Evolutionary conservation across 2,113 vertebrate species (phyloP).

Genomic region (Empidonax traillii): DNA sequence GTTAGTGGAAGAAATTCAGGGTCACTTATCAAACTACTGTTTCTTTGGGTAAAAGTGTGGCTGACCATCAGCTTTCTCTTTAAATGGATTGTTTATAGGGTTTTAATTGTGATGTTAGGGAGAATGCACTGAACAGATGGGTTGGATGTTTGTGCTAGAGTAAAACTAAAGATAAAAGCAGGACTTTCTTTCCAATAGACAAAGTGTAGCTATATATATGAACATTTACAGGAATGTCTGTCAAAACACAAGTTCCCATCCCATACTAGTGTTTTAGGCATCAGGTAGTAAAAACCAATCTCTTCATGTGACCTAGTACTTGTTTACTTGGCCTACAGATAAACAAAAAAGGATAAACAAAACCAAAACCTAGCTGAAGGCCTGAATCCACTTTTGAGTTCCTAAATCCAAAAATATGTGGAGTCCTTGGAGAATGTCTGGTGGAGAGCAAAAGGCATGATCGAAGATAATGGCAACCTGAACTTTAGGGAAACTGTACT

Average conservation of each 20-base stretch:
- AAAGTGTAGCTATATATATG: background rate
- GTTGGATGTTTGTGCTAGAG: background rate
- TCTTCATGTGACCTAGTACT: background rate
- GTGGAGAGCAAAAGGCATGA: background rate
- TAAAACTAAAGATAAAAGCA: background rate
- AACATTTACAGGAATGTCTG: background rate
- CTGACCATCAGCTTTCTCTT: background rate
- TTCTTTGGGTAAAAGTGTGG: background rate
- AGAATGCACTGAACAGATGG: background rate
- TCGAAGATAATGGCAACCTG: background rate
- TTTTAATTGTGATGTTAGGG: background rate
- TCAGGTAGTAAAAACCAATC: background rate
- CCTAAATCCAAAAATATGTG: background rate
- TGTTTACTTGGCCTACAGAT: background rate
- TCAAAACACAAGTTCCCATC: background rate
- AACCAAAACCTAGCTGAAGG: background rate
- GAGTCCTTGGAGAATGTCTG: background rate
- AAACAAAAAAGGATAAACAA: background rate
- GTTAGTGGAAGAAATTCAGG: slow-evolving; percentile 43
- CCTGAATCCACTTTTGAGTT: background rate
- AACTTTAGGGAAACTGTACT: background rate
- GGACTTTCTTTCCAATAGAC: background rate
- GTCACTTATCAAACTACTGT: slow-evolving; percentile 21
- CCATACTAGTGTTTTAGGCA: background rate
- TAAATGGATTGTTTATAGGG: background rate